Evolutionary conservation across 1,140 invertebrate genomes (phyloP), one percentile per base, ranked within the genome.

Genomic region (Apis dorsata): DNA sequence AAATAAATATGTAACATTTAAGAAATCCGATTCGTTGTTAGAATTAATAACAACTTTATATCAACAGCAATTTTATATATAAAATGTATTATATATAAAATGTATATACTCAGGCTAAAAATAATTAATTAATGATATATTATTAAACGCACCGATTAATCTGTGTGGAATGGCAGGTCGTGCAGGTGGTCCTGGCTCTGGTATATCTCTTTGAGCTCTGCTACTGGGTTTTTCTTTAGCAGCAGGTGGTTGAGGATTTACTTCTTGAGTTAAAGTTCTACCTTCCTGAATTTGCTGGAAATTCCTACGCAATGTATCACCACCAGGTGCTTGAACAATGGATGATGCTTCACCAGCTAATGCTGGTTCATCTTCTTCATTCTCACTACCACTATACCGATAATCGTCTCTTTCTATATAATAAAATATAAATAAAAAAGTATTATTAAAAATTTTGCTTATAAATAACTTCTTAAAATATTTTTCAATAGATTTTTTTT

Each of bases 231-330:
- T 95, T 51, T 95, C 94, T 90, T 95, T 95, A 49, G 94, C 95
- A 84, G 95, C 94, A 85, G 94, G 94, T 82, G 94, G 94, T 28
- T 94, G 94, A 78, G 92, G 94, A 79, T 92, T 93, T 69, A 94
- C 90, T 79, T 95, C 96, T 83, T 95, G 95, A 51, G 94, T 95
- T 68, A 96, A 90, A 76, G 95, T 96, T 90, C 97, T 94, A 60
- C 97, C 97, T 93, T 98, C 98, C 93, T 99, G 98, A 84, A 99
- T 99, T 93, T 99, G 98, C 92, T 99, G 98, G 95, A 99, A 99
- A 94, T 99, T 99, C 78, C 98, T 95, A n/a, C 98, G 95, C 71
- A 99, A 94, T 13, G 98, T 98, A 93, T 99, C 97, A 68, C 98
- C 98, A 79, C 97, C 97, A 11, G 97, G 97, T 65, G 97, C 97